These are phyloP conservation scores for Colinus virginianus DNA, from an alignment of 2,113 vertebrate species.

Conservation along the genomic window DNA sequence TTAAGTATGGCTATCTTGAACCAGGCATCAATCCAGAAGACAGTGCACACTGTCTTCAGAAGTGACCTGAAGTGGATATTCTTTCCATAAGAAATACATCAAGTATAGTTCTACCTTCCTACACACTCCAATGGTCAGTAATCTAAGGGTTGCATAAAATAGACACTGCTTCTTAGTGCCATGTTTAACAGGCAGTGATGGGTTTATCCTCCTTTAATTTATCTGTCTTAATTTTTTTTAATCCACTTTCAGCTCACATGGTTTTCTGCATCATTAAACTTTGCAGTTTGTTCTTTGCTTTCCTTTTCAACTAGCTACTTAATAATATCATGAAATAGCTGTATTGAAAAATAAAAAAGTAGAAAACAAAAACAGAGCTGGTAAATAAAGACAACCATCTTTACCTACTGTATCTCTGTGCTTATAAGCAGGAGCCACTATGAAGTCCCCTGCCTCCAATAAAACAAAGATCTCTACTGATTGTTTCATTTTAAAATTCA, in stretches of 20 bases:
- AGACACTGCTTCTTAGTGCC: not conserved
- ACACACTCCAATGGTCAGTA: not conserved
- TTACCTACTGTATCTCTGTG: not conserved
- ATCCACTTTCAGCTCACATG: not conserved
- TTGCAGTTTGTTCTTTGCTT: not conserved
- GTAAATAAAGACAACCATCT: not conserved
- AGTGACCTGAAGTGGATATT: not conserved
- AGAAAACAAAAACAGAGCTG: not conserved
- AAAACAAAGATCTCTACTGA: not conserved
- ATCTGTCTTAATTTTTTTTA: not conserved
- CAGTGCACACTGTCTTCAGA: not conserved
- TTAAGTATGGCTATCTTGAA: not conserved
- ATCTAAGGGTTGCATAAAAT: not conserved
- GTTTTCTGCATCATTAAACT: not conserved
- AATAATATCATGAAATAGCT: not conserved
- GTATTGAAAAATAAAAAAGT: not conserved
- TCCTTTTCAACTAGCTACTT: not conserved
- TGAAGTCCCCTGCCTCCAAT: not conserved
- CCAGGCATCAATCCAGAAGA: not conserved
- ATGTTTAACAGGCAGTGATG: not conserved
- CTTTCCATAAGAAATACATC: not conserved
- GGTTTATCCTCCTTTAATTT: not conserved
- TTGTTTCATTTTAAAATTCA: not conserved
- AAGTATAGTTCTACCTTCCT: not conserved
- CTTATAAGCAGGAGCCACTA: not conserved